Conservation (phyloP, 2,888 invertebrate species). For the Lasioglossum pauxillum region DNA sequence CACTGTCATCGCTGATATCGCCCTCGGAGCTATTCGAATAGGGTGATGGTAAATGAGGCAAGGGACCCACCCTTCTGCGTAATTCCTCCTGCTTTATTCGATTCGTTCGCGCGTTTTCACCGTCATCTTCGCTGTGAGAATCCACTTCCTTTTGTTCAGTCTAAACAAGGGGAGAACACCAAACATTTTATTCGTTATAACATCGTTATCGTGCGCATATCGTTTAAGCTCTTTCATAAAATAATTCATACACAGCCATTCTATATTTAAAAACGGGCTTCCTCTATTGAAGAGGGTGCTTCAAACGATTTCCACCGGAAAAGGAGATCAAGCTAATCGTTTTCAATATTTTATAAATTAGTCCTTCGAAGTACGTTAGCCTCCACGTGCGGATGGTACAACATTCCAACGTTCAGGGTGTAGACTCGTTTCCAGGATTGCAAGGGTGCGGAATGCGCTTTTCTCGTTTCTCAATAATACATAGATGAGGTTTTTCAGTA, state of each 20-base stretch:
- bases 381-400: too few relatives aligned
- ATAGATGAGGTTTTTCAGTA: too few relatives aligned
- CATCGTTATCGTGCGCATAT: background rate
- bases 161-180: slow-evolving; percentile 29
- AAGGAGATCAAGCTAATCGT: background rate
- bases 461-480: too few relatives aligned
- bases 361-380: background rate
- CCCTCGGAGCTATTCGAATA: slow-evolving; percentile 82
- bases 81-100: slow-evolving; percentile 82
- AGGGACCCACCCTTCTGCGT: slow-evolving; percentile 80
- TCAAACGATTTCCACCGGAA: background rate
- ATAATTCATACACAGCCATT: background rate
- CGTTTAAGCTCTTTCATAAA: background rate
- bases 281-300: background rate
- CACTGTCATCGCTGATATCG: slow-evolving; percentile 82
- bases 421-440: too few relatives aligned
- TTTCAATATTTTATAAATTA: background rate
- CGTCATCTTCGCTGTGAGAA: slow-evolving; percentile 84
- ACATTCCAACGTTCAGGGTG: too few relatives aligned
- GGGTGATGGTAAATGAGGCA: slow-evolving; percentile 81
- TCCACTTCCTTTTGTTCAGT: slow-evolving; percentile 83
- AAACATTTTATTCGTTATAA: background rate
- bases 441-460: too few relatives aligned
- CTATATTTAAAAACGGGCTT: background rate
- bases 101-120: slow-evolving; percentile 78